These are phyloP conservation scores for Gnathonemus echidnorhynchus DNA, from an alignment of 2,113 vertebrate species.

Conservation along the genomic window DNA sequence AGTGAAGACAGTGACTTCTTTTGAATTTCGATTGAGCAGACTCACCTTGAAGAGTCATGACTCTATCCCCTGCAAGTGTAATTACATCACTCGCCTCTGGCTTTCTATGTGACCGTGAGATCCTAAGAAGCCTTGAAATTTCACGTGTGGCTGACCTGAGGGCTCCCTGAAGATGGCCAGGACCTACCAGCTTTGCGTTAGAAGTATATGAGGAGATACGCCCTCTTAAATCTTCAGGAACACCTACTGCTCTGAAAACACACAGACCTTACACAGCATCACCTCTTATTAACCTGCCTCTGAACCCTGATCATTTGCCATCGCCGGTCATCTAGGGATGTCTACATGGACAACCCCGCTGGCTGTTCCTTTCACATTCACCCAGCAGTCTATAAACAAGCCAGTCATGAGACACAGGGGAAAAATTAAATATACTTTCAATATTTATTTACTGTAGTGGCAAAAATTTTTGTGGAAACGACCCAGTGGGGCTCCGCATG, in stretches of 20 bases:
- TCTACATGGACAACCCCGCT: no score
- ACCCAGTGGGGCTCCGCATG: background rate
- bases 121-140: background rate
- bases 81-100: background rate
- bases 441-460: constrained; percentile 8
- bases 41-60: background rate
- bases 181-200: background rate
- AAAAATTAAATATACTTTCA: constrained; percentile 15
- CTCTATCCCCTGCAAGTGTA: background rate
- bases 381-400: background rate
- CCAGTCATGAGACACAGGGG: background rate
- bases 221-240: background rate
- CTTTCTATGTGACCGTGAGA: background rate
- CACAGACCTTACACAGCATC: background rate
- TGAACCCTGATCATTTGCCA: background rate
- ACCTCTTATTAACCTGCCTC: background rate
- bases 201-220: background rate
- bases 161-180: background rate
- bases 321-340: background rate
- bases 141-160: background rate
- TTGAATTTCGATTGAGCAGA: background rate
- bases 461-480: background rate
- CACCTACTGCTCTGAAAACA: background rate
- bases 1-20: background rate
- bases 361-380: background rate